Conservation (phyloP, 2,797 vertebrate genomes). For the Muscicapa comitata region DNA sequence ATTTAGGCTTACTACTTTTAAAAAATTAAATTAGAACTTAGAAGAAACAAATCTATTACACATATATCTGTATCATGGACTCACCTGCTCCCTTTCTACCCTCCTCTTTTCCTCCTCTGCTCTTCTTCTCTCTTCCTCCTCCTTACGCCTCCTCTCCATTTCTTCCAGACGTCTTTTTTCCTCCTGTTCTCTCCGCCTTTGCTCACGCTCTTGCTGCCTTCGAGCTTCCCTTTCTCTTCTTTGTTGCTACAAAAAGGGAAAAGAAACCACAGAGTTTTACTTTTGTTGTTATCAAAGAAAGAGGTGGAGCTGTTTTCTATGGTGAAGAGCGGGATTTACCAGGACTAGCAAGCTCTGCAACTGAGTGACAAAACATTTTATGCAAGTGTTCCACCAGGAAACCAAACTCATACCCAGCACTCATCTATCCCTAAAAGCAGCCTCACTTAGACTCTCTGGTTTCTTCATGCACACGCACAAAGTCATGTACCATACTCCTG, state of each 20-base stretch:
- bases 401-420: neutral
- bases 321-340: slow-evolving; percentile 33
- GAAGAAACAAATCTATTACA: neutral
- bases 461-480: neutral
- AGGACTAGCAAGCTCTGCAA: slow-evolving; percentile 56
- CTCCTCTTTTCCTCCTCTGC: slow-evolving; percentile 94
- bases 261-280: slow-evolving; percentile 53
- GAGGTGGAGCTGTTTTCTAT: slow-evolving; percentile 50
- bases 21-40: neutral
- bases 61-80: neutral
- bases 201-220: slow-evolving; percentile 94
- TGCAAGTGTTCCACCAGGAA: slow-evolving; percentile 30
- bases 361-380: slow-evolving; percentile 18
- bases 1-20: neutral
- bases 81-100: slow-evolving; percentile 93
- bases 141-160: slow-evolving; percentile 90
- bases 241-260: slow-evolving; percentile 84
- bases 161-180: slow-evolving; percentile 93
- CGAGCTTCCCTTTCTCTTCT: slow-evolving; percentile 91
- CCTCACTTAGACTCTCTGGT: neutral
- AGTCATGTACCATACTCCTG: neutral
- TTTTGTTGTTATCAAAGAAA: slow-evolving; percentile 53
- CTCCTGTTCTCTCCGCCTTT: slow-evolving; percentile 91
- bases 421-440: neutral
- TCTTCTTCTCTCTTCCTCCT: slow-evolving; percentile 92